phyloP scores from a whole-genome alignment of 2,113 vertebrate species.

The Isichthys henryi region DNA sequence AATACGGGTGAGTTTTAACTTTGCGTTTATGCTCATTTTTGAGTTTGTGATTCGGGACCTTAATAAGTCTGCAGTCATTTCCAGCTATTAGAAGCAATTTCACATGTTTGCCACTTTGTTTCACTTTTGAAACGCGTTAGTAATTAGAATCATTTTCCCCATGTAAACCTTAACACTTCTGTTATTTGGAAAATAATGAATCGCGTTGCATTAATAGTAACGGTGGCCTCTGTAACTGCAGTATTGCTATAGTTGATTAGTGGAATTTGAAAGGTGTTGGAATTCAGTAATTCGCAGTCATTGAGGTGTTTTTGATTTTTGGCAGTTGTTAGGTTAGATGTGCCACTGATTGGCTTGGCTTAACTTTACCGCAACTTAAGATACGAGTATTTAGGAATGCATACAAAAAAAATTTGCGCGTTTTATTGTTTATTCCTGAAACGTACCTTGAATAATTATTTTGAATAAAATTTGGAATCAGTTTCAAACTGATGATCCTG shows the following conservation, averaged over 20 bases:
- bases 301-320: neutral
- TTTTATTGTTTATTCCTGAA: neutral
- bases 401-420: neutral
- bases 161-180: neutral
- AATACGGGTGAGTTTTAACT: constrained; percentile 76
- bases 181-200: neutral
- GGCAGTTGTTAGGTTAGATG: neutral
- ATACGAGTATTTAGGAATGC: neutral
- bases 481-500: neutral
- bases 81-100: neutral
- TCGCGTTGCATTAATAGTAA: neutral
- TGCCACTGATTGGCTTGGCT: neutral
- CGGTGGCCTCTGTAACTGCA: neutral
- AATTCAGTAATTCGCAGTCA: neutral
- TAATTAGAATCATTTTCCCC: neutral
- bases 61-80: neutral
- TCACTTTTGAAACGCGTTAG: neutral
- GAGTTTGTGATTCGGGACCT: neutral
- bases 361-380: neutral
- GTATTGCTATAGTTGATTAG: neutral
- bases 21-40: neutral
- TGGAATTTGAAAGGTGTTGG: neutral
- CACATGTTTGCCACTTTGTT: neutral
- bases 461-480: neutral
- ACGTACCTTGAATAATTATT: neutral